These are phyloP conservation scores for Diorhabda carinulata DNA, from an alignment of 1,140 invertebrate species.

Conservation along the genomic window DNA sequence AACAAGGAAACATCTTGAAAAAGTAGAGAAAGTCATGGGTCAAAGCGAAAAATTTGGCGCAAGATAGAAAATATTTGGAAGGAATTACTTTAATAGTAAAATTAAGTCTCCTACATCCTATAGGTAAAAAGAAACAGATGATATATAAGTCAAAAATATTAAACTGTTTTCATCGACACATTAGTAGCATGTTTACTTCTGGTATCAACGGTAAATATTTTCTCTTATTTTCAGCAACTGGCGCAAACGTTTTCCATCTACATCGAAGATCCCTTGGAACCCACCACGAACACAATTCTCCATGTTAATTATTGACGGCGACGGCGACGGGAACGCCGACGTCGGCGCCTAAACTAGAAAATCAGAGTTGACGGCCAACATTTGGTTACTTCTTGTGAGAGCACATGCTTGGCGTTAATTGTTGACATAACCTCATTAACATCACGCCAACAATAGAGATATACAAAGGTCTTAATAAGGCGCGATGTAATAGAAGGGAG, in stretches of 20 bases:
- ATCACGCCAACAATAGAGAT: slow-evolving; percentile 13
- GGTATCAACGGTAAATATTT: no score
- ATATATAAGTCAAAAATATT: no score
- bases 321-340: slow-evolving; percentile 19
- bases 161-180: no score
- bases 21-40: no score
- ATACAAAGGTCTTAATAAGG: slow-evolving; percentile 29
- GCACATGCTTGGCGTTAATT: slow-evolving; percentile 37
- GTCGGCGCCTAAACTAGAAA: slow-evolving; percentile 7
- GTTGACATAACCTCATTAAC: slow-evolving; percentile 35
- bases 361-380: slow-evolving; percentile 33
- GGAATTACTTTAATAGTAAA: no score
- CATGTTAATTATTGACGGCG: slow-evolving; percentile 34
- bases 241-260: background rate
- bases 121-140: no score
- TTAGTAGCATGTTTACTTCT: no score
- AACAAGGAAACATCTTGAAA: no score
- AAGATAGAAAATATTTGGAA: no score
- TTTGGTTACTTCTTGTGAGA: slow-evolving; percentile 36
- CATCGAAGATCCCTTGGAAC: background rate
- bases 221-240: background rate
- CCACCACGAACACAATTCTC: slow-evolving; percentile 22
- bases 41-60: no score
- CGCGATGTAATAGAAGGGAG: slow-evolving; percentile 29
- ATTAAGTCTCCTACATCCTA: no score